Evolutionary conservation across 2,888 invertebrate genomes (phyloP).

Genomic region (Villa cingulata): DNA sequence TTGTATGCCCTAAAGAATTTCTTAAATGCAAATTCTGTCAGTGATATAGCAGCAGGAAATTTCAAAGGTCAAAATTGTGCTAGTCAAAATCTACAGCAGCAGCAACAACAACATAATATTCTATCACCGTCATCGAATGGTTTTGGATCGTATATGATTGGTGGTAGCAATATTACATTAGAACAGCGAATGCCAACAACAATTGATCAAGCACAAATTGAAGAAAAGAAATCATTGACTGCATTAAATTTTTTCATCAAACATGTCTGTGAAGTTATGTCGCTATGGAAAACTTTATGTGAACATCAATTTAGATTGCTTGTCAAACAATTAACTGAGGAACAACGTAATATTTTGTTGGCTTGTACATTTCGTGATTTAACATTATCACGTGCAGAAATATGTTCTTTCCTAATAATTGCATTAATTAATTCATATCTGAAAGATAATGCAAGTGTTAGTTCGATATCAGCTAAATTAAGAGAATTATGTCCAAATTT

Average conservation of each 20-base stretch:
- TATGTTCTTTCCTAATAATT: slow-evolving; percentile 62
- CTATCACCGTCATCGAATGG: slow-evolving; percentile 21
- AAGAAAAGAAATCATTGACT: slow-evolving; percentile 64
- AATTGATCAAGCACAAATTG: slow-evolving; percentile 40
- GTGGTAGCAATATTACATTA: slow-evolving; percentile 14
- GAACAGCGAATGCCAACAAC: slow-evolving; percentile 32
- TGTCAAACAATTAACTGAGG: slow-evolving; percentile 51
- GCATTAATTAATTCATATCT: slow-evolving; percentile 83
- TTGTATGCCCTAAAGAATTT: slow-evolving; percentile 63
- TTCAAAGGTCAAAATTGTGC: no score
- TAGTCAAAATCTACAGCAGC: no score
- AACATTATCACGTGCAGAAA: slow-evolving; percentile 41
- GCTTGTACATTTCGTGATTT: slow-evolving; percentile 43
- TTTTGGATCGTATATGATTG: slow-evolving; percentile 20
- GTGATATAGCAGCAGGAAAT: slow-evolving; percentile 28
- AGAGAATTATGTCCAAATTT: slow-evolving; percentile 85
- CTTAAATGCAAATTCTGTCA: slow-evolving; percentile 50
- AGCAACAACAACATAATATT: no score
- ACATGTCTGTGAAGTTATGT: slow-evolving; percentile 77
- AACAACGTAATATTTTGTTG: slow-evolving; percentile 48
- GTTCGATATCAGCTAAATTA: slow-evolving; percentile 74
- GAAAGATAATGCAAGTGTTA: slow-evolving; percentile 88
- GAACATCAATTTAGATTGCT: slow-evolving; percentile 84
- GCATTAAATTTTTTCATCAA: slow-evolving; percentile 58
- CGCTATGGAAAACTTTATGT: slow-evolving; percentile 82